A percentile compares a stretch with the other conserved stretches of the same genome.
Evolutionary conservation across 2,888 invertebrate species (phyloP).

Genomic region (Tinea pellionella): DNA sequence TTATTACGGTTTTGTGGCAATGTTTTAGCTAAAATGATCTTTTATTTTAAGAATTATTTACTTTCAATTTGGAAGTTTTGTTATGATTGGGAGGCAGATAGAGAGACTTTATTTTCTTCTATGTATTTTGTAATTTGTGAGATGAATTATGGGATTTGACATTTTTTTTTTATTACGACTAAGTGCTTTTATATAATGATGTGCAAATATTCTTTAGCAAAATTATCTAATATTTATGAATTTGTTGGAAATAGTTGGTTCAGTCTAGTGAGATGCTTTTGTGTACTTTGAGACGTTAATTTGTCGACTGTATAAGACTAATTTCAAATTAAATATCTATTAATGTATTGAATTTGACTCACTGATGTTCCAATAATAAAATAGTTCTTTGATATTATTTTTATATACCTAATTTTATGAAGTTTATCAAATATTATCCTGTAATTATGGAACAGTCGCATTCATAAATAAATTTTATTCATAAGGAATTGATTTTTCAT

Average conservation of each 20-base stretch:
- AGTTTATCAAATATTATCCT: slow-evolving; percentile 60
- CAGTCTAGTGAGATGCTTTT: slow-evolving; percentile 6
- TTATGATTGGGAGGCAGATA: slow-evolving; percentile 5
- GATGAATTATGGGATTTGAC: slow-evolving; percentile 9
- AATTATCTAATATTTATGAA: not conserved
- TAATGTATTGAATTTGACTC: slow-evolving; percentile 34
- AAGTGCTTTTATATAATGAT: slow-evolving; percentile 10
- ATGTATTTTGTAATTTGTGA: slow-evolving; percentile 2
- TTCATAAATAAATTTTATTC: slow-evolving; percentile 52
- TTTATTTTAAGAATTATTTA: slow-evolving; percentile 4
- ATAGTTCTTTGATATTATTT: slow-evolving; percentile 68
- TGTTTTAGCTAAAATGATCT: slow-evolving; percentile 2
- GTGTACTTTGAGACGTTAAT: not conserved
- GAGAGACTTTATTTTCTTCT: slow-evolving; percentile 1
- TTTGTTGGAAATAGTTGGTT: slow-evolving; percentile 4
- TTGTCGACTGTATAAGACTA: slow-evolving; percentile 3
- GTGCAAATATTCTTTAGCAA: slow-evolving; percentile 5
- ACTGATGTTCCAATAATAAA: slow-evolving; percentile 43
- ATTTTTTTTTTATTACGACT: not conserved
- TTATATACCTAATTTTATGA: slow-evolving; percentile 68
- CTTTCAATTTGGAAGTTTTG: slow-evolving; percentile 8
- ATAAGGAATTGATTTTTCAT: slow-evolving; percentile 15
- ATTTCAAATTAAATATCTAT: not conserved
- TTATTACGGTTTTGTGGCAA: slow-evolving; percentile 14
- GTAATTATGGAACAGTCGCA: slow-evolving; percentile 60